Evolutionary conservation across 2,888 invertebrate species (phyloP).

Genomic region (Galeruca laticollis): DNA sequence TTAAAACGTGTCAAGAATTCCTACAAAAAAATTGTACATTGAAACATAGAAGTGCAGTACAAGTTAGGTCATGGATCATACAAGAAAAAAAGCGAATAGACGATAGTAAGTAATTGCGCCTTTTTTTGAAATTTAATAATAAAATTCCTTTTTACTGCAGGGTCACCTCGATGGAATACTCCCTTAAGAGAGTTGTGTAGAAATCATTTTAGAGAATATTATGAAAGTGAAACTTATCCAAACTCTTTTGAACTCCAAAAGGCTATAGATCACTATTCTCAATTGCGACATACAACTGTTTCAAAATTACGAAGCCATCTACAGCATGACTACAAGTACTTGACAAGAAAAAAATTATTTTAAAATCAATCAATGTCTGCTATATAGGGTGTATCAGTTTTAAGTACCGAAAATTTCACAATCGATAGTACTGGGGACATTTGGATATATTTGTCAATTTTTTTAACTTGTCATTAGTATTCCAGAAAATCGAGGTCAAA

Average conservation of each 20-base stretch:
- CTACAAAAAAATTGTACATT: background rate
- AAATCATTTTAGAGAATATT: conserved; percentile 8
- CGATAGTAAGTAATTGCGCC: background rate
- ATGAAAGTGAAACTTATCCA: conserved; percentile 9
- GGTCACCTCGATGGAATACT: conserved; percentile 1
- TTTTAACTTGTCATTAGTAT: no score
- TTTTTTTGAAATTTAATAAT: background rate
- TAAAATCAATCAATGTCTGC: no score
- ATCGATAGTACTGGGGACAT: no score
- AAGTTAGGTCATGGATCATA: conserved; percentile 12
- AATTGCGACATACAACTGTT: background rate
- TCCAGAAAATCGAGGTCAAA: no score
- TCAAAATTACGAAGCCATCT: background rate
- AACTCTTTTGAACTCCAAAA: background rate
- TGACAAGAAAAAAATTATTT: background rate
- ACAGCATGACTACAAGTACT: background rate
- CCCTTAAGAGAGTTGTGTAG: background rate
- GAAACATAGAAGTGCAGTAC: background rate
- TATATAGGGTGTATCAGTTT: no score
- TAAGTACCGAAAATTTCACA: no score
- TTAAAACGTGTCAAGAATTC: conserved; percentile 10
- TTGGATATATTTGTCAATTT: no score
- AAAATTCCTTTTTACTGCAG: background rate
- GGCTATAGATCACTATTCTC: background rate
- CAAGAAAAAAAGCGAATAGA: background rate